A percentile compares a stretch with the other conserved stretches of the same genome.
Evolutionary conservation across 2,797 vertebrate species (phyloP).

Genomic region (Schizopygopsis pylzovi): DNA sequence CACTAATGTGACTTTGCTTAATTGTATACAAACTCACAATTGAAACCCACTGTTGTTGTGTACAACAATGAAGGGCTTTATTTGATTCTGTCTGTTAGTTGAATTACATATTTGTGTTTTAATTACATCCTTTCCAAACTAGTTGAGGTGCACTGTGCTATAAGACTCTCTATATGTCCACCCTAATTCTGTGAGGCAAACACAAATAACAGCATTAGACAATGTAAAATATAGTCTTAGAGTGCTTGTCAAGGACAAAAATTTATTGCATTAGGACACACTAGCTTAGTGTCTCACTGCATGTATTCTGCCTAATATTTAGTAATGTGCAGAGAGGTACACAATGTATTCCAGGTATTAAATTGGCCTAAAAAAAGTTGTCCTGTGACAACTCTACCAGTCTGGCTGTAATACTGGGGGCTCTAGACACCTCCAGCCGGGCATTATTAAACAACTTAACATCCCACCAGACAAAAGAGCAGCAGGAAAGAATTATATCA

Average conservation of each 20-base stretch:
- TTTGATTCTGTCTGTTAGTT: neutral
- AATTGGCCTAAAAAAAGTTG: slow-evolving; percentile 54
- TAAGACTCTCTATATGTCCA: too few species aligned
- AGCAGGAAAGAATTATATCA: slow-evolving; percentile 57
- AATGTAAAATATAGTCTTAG: slow-evolving; percentile 27
- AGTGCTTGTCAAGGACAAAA: slow-evolving; percentile 30
- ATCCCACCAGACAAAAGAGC: slow-evolving; percentile 39
- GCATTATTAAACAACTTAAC: slow-evolving; percentile 59
- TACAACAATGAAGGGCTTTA: neutral
- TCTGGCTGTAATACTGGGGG: slow-evolving; percentile 41
- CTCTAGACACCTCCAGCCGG: slow-evolving; percentile 42
- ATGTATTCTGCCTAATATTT: slow-evolving; percentile 12
- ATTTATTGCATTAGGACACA: slow-evolving; percentile 44
- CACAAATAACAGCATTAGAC: neutral
- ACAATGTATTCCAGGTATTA: slow-evolving; percentile 54
- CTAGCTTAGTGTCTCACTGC: slow-evolving; percentile 14
- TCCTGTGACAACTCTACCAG: slow-evolving; percentile 12
- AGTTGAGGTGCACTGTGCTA: neutral
- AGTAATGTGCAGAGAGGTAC: slow-evolving; percentile 35
- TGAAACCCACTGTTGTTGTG: neutral
- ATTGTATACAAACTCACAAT: neutral
- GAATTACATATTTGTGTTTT: slow-evolving; percentile 4
- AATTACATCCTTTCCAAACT: neutral
- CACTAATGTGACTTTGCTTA: neutral
- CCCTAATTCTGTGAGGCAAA: too few species aligned